Conservation (phyloP, 2,888 invertebrate genomes). For the Hydraecia micacea region DNA sequence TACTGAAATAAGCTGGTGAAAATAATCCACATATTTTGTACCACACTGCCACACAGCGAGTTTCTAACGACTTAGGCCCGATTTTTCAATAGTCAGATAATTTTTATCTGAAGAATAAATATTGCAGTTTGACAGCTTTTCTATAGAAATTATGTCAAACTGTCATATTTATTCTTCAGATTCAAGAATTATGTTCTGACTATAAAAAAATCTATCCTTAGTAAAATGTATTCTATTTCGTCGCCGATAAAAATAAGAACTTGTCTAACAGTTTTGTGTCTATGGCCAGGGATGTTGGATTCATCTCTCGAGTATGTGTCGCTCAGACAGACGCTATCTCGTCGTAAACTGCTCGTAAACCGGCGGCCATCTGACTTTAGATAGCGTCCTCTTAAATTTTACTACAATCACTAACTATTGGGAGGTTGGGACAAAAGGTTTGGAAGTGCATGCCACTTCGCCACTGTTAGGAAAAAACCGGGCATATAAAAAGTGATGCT, state of each 20-base stretch:
- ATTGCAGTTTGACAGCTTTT: too few species aligned
- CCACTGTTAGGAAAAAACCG: slow-evolving; percentile 19
- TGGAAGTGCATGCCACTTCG: slow-evolving; percentile 61
- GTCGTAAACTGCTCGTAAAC: slow-evolving; percentile 69
- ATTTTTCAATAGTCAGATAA: too few species aligned
- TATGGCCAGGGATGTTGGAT: slow-evolving; percentile 81
- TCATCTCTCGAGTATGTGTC: slow-evolving; percentile 85
- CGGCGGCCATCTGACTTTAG: slow-evolving; percentile 69
- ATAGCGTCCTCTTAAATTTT: slow-evolving; percentile 73
- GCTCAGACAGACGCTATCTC: slow-evolving; percentile 72
- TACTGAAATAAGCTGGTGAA: too few species aligned
- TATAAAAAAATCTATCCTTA: too few species aligned
- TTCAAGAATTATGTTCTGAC: too few species aligned
- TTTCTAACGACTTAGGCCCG: too few species aligned
- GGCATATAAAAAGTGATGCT: slow-evolving; percentile 6
- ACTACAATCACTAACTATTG: slow-evolving; percentile 47
- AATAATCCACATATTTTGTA: too few species aligned
- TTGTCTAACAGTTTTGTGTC: slow-evolving; percentile 62
- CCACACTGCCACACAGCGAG: too few species aligned
- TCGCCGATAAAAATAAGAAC: neutral
- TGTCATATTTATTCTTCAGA: too few species aligned
- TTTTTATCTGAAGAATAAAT: too few species aligned
- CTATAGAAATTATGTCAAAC: too few species aligned
- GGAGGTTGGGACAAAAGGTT: slow-evolving; percentile 60
- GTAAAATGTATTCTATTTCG: neutral